Evolutionary conservation across 23 tunicate genomes (phyloP).

Genomic region (Corella eumyota): DNA sequence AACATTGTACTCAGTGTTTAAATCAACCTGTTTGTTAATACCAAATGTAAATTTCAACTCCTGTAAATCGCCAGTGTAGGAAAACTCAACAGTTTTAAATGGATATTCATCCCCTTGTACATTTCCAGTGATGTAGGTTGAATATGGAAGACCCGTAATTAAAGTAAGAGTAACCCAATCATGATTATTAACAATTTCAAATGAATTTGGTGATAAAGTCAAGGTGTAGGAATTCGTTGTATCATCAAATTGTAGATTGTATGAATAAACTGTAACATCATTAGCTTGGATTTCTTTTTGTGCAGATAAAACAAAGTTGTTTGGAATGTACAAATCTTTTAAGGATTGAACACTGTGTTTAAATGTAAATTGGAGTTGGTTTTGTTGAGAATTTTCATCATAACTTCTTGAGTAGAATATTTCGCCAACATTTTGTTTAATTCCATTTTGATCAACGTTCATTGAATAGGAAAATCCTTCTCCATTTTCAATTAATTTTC

Average conservation of each 20-base stretch:
- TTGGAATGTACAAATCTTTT: background rate
- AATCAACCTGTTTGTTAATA: background rate
- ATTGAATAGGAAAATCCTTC: too few species aligned
- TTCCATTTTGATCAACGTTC: too few species aligned
- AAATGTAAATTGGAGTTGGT: background rate
- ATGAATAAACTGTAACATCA: background rate
- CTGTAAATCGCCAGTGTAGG: slow-evolving; percentile 1
- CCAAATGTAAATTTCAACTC: background rate
- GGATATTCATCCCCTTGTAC: background rate
- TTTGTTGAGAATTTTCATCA: background rate
- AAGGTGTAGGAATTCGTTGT: background rate
- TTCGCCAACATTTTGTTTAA: background rate
- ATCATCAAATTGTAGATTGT: background rate
- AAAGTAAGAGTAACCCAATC: slow-evolving; percentile 9
- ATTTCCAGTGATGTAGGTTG: background rate
- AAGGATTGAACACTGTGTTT: background rate
- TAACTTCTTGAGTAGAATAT: background rate
- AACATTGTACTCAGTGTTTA: too few species aligned
- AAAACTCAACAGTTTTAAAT: background rate
- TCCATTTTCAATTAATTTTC: too few species aligned
- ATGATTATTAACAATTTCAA: background rate
- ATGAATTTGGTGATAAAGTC: slow-evolving; percentile 4
- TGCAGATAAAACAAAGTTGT: background rate
- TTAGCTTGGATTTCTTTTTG: slow-evolving; percentile 1
- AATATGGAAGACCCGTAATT: slow-evolving; percentile 4